Conservation (phyloP, 2,888 invertebrate species). For the Aphidius colemani region DNA sequence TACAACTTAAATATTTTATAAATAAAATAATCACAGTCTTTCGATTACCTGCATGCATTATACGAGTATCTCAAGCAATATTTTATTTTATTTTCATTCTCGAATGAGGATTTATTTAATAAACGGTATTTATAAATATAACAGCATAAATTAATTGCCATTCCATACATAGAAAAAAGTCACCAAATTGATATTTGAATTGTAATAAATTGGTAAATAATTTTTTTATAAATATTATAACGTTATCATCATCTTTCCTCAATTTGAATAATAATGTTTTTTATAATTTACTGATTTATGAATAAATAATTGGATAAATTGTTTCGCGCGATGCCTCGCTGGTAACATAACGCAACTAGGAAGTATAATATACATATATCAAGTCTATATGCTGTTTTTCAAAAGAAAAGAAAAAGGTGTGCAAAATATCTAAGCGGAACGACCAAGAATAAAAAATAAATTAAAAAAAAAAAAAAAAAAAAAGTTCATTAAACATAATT, state of each 20-base stretch:
- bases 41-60: slow-evolving; percentile 22
- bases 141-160: no score
- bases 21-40: no score
- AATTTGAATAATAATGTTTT: slow-evolving; percentile 10
- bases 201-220: no score
- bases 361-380: slow-evolving; percentile 1
- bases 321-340: slow-evolving; percentile 9
- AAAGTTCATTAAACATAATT: slow-evolving; percentile 3
- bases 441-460: slow-evolving; percentile 9
- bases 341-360: slow-evolving; percentile 14
- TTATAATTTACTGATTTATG: slow-evolving; percentile 7
- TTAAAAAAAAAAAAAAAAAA: slow-evolving; percentile 19
- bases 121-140: not conserved
- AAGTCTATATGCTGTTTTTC: no score
- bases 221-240: no score
- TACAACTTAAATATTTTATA: no score
- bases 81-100: slow-evolving; percentile 1
- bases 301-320: not conserved
- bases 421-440: slow-evolving; percentile 5
- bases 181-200: no score
- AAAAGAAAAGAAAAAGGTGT: slow-evolving; percentile 15
- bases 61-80: slow-evolving; percentile 7
- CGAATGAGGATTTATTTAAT: not conserved
- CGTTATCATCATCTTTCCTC: not conserved
- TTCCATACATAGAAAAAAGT: no score